These are phyloP conservation scores for Cancer borealis DNA, from an alignment of 2,888 invertebrate genomes.

Conservation along the genomic window DNA sequence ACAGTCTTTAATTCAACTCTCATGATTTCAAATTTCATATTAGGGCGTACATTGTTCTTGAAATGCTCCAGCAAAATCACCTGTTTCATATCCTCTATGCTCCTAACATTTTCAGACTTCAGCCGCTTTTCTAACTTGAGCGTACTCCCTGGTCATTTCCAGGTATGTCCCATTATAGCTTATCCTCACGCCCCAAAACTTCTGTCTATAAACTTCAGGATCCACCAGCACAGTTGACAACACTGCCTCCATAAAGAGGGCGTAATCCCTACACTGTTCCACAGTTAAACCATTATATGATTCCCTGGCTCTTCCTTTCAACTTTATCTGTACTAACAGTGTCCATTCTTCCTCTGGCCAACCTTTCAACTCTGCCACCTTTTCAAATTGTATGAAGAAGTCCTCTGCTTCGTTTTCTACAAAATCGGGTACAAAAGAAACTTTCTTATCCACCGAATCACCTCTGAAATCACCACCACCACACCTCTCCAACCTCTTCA, in stretches of 20 bases:
- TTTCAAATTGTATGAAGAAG: slow-evolving; percentile 33
- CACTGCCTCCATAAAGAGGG: not conserved
- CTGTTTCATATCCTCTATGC: not conserved
- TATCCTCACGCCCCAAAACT: not conserved
- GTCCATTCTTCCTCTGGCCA: not conserved
- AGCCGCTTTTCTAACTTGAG: not conserved
- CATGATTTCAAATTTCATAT: not conserved
- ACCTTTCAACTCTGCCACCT: not conserved
- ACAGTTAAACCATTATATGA: not conserved
- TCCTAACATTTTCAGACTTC: not conserved
- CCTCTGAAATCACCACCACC: not conserved
- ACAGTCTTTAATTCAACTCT: not conserved
- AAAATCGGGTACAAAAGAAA: not conserved
- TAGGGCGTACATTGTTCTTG: not conserved
- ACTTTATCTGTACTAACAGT: not conserved
- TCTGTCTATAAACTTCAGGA: not conserved
- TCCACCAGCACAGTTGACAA: not conserved
- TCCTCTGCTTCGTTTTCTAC: not conserved
- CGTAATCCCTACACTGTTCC: not conserved
- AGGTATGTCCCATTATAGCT: not conserved
- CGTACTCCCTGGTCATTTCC: slow-evolving; percentile 17
- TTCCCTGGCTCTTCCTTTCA: slow-evolving; percentile 14
- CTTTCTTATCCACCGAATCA: too few species aligned
- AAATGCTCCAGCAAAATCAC: not conserved
- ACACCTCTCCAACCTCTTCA: not conserved